Base-by-base conservation (phyloP, 2,888 invertebrate species). In the Ormyrus pomaceus region DNA sequence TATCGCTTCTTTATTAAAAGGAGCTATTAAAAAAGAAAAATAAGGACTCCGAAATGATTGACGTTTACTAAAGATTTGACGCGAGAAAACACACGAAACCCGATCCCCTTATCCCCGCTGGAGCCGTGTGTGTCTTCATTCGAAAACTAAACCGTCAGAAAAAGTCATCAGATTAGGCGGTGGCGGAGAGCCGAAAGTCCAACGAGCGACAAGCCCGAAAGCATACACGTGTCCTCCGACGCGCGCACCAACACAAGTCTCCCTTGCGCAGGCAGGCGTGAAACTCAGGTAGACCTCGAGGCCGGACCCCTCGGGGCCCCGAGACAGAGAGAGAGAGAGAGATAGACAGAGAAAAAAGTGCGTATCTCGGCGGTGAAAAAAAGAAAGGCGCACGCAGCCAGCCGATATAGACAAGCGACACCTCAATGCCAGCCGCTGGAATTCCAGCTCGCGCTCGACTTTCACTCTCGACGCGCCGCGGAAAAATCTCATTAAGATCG, bases 381-480 rank as follows among this genome's bases (percentile, higher is more conserved):
- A 45, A n/a, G 53, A 69, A 51, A 66, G 61, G 76, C 61, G 69
- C 68, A 48, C 48, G 69, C 69, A 45, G 7, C 46, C 45, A 66
- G 80, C 80, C 82, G 82, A 83, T 83, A 80, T 78, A 78, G 81
- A 83, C 78, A 78, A 78, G 82, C 83, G 85, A 86, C 85, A 85
- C 84, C 80, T 86, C 86, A 86, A 86, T 86, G 86, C 85, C 86
- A 85, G 83, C 84, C 79, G 84, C 84, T 86, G 83, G 86, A 85
- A 87, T 86, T 86, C 86, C 87, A 85, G 84, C 85, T 86, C 83
- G 84, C 80, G 82, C 83, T 84, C 84, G 82, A 88, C 88, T 88
- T 88, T 88, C 88, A 87, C 88, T 87, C 85, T 86, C 85, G 84
- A 85, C 84, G 84, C 84, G 34, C 34, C 34, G 34, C 34, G 34